Base-by-base conservation (phyloP, 2,888 invertebrate species). In the Laothoe populi region DNA sequence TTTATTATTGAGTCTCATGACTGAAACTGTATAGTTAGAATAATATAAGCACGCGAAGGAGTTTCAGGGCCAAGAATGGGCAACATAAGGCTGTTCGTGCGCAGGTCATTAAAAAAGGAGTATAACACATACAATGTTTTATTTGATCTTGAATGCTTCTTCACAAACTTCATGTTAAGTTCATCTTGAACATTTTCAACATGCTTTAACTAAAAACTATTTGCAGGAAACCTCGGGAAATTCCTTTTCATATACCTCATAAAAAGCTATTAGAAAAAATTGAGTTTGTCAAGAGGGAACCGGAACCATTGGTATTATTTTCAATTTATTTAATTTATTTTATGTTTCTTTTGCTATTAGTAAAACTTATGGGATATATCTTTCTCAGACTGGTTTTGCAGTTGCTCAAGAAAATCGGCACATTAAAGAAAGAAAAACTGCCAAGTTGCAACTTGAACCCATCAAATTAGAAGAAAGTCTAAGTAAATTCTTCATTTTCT, bases 211-310 rank as follows among this genome's bases (percentile, higher is more conserved):
- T 21, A 2, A 13, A 0, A n/a, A 49, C 21, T 62, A 49, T 63
- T 75, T 81, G 38, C 76, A 92, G 92, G 64, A 88, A 83, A 70
- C 68, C 86, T 1, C 75, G 82, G 4, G 88, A 90, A 57, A 84
- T 95, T 57, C 93, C 94, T 5, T 94, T 94, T 72, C 94, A 94
- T 72, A 80, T 94, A 63, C 95, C 95, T 0, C 95, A 95, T 71
- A 94, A 92, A 71, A 94, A 94, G 70, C 78, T 95, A 24, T 76
- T 95, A 65, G 94, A 95, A 69, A 94, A 94, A 79, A 94, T 95
- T 63, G 95, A 95, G 78, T 91, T 86, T 72, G 93, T 94, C 35
- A 90, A 88, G 69, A 84, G 88, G 64, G 83, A 87, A 63, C 92
- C 93, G 0, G 95, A 95, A 75, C 95, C 95, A 24, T 78, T 95